phyloP scores from a whole-genome alignment of 2,888 invertebrate species.

The Cosmorhoe ocellata region DNA sequence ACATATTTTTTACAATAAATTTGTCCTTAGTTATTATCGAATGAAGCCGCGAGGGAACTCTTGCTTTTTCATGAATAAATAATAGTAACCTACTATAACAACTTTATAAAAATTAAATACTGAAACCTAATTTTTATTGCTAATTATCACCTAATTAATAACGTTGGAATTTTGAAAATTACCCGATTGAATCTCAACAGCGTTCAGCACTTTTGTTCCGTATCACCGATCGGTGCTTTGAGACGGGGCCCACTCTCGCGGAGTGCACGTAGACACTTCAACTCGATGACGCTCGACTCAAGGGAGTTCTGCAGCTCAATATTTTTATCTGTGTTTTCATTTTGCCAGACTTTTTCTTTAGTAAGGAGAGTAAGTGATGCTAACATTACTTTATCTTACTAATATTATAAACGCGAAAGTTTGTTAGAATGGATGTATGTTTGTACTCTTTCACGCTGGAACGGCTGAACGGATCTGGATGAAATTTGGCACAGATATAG shows the following conservation, averaged over 20 bases:
- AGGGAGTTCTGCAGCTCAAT: slow-evolving; percentile 46
- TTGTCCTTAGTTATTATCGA: too few relatives aligned
- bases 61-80: too few relatives aligned
- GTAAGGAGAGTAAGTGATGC: not conserved
- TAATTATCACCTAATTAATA: not conserved
- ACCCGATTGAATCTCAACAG: not conserved
- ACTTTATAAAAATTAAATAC: too few relatives aligned
- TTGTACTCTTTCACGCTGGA: too few relatives aligned
- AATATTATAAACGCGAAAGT: too few relatives aligned
- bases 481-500: too few relatives aligned
- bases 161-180: not conserved
- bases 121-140: too few relatives aligned
- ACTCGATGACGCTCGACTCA: slow-evolving; percentile 39
- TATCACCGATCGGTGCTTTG: slow-evolving; percentile 8
- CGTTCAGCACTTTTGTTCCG: slow-evolving; percentile 3
- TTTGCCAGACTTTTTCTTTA: slow-evolving; percentile 1
- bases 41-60: too few relatives aligned
- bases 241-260: slow-evolving; percentile 11
- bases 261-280: slow-evolving; percentile 30
- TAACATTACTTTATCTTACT: not conserved
- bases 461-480: too few relatives aligned
- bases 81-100: too few relatives aligned
- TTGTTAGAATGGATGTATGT: too few relatives aligned
- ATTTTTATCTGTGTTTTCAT: slow-evolving; percentile 43
- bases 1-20: too few relatives aligned